Base-by-base conservation (phyloP, 1,140 invertebrate species). In the Aphelenchoides fujianensis region DNA sequence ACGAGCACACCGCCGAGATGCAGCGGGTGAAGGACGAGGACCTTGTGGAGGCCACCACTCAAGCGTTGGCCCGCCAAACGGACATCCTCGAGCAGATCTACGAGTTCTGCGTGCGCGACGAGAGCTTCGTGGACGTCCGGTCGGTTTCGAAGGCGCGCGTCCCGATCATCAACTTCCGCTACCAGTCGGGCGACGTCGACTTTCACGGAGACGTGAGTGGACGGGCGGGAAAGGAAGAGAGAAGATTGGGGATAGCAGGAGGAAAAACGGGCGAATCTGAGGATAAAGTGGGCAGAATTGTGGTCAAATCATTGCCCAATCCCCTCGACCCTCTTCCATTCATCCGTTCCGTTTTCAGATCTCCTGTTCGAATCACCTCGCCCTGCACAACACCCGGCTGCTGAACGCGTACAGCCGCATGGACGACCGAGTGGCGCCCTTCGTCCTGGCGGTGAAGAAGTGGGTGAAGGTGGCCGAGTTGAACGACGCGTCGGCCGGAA, bases 341-440 rank as follows among this genome's bases (percentile, higher is more conserved):
- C n/a, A n/a, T n/a, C n/a, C n/a, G n/a, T n/a, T n/a, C n/a, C n/a
- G n/a, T n/a, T n/a, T n/a, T n/a, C n/a, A 53, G 19, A 53, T 53
- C 52, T 32, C 48, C 41, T n/a, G 36, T 30, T 34, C 36, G 35
- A 71, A 71, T 27, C 12, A 12, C 16, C 41, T 71, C 3, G 69
- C 70, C 12, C 7, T 72, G n/a, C n/a, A 71, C 37, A 71, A 71
- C 52, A 37, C 70, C 3, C 52, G 71, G 41, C 35, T 71, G 34
- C 52, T 71, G n/a, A 66, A 55, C 9, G 32, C 41, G 36, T 71
- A 71, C 23, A 30, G 30, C 9, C 2, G 19, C 9, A 57, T 71
- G 30, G 70, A 71, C 71, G 19, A 41, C 16, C 68, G 70, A 5
- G 68, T 71, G 31, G 66, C 69, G 2, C 68, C 68, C 7, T 54